Percentiles rank a stretch among this genome's conserved stretches.
These are phyloP conservation scores for Pseudorectes ferrugineus DNA, from an alignment of 2,113 vertebrate species.

Conservation along the genomic window DNA sequence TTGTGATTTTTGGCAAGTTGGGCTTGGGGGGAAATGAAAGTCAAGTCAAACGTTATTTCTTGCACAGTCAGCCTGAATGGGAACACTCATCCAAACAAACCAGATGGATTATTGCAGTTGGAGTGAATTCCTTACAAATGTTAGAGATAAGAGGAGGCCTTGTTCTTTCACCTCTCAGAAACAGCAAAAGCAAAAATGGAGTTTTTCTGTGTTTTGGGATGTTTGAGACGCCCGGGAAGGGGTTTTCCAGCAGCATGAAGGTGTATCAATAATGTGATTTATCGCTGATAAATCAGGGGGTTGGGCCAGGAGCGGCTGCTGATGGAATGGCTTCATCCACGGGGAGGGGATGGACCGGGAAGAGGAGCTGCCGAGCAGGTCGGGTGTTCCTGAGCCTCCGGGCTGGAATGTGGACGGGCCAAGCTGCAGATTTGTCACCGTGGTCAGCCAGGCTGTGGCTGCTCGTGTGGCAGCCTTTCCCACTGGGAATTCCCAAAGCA, in stretches of 20 bases:
- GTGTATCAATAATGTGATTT: not conserved
- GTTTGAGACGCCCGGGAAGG: fast-evolving
- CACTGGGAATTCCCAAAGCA: not conserved
- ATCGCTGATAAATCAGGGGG: fast-evolving
- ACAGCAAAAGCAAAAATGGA: not conserved
- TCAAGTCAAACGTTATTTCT: not conserved
- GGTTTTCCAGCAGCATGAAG: not conserved
- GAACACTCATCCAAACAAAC: not conserved
- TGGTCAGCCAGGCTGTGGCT: not conserved
- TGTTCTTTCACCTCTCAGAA: not conserved
- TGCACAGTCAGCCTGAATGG: not conserved
- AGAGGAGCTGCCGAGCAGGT: not conserved
- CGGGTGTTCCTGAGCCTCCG: not conserved
- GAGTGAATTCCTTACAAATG: not conserved
- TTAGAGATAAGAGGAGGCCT: not conserved
- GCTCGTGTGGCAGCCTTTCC: not conserved
- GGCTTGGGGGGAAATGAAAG: not conserved
- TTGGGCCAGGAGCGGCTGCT: not conserved
- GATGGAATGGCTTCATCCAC: not conserved
- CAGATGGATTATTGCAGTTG: not conserved
- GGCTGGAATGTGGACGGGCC: not conserved
- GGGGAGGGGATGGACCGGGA: not conserved
- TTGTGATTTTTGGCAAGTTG: not conserved
- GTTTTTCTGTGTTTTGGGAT: not conserved
- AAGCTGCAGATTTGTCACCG: not conserved